phyloP scores from a whole-genome alignment of 2,113 vertebrate species.

The Nesogale talazaci region DNA sequence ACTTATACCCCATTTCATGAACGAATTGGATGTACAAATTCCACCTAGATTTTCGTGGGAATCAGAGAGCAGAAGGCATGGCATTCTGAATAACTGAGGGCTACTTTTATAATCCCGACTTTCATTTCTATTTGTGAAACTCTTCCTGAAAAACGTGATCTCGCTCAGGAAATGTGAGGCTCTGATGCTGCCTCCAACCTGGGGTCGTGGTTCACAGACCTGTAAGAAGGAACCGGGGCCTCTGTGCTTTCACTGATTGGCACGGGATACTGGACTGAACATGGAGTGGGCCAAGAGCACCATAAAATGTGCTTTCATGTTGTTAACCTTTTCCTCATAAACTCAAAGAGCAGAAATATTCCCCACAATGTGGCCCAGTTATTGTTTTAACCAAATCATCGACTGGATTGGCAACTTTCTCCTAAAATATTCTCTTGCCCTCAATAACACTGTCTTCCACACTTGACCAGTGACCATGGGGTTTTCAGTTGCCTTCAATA shows the following conservation, averaged over 20 bases:
- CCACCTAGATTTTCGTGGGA: conserved; percentile 5
- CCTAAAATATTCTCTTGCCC: conserved; percentile 25
- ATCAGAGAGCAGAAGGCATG: not conserved
- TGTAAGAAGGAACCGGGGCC: not conserved
- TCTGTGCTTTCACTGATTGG: not conserved
- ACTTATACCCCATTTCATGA: conserved; percentile 20
- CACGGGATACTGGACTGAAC: not conserved
- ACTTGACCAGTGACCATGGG: conserved; percentile 44
- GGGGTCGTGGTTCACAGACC: not conserved
- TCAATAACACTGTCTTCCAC: conserved; percentile 44
- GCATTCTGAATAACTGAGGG: not conserved
- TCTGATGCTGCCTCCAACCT: not conserved
- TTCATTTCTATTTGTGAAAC: conserved; percentile 27
- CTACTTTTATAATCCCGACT: conserved; percentile 47
- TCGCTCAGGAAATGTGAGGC: not conserved
- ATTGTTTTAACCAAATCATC: not conserved
- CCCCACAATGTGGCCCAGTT: not conserved
- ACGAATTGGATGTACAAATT: conserved; percentile 41
- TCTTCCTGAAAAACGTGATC: conserved; percentile 1
- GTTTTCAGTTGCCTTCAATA: conserved; percentile 39
- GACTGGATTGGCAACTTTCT: conserved; percentile 28
- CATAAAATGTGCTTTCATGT: conserved; percentile 41
- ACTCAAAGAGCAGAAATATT: not conserved
- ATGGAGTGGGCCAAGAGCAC: not conserved
- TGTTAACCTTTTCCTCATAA: not conserved